phyloP scores from a whole-genome alignment of 2,113 vertebrate species.

The Sturnira hondurensis region DNA sequence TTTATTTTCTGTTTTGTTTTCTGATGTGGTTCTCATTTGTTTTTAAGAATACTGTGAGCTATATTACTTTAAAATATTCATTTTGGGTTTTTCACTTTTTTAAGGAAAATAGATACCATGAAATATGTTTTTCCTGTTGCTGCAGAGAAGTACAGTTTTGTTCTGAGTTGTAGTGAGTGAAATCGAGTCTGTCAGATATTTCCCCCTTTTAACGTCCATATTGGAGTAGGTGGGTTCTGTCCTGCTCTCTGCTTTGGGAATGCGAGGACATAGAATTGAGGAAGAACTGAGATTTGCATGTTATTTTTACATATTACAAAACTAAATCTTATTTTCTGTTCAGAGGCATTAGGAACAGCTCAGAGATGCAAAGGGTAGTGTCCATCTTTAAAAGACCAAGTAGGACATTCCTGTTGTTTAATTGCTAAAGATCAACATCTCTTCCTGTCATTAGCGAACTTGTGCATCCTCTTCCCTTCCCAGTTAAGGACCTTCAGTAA shows the following conservation, averaged over 20 bases:
- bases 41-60: background rate
- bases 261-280: background rate
- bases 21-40: background rate
- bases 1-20: slow-evolving; percentile 13
- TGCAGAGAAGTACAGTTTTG: background rate
- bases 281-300: background rate
- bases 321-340: background rate
- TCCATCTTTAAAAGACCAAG: background rate
- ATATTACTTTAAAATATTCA: background rate
- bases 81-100: background rate
- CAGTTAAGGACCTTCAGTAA: slow-evolving; percentile 64
- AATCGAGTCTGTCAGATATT: background rate
- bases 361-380: background rate
- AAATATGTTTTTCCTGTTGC: background rate
- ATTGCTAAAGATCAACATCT: background rate
- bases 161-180: background rate
- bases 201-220: background rate
- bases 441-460: background rate
- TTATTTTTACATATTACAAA: background rate
- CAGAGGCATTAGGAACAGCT: background rate
- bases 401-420: background rate
- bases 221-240: background rate
- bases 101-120: background rate
- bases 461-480: background rate
- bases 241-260: background rate